Evolutionary conservation across 2,113 vertebrate species (phyloP).

Genomic region (Oriolus oriolus): DNA sequence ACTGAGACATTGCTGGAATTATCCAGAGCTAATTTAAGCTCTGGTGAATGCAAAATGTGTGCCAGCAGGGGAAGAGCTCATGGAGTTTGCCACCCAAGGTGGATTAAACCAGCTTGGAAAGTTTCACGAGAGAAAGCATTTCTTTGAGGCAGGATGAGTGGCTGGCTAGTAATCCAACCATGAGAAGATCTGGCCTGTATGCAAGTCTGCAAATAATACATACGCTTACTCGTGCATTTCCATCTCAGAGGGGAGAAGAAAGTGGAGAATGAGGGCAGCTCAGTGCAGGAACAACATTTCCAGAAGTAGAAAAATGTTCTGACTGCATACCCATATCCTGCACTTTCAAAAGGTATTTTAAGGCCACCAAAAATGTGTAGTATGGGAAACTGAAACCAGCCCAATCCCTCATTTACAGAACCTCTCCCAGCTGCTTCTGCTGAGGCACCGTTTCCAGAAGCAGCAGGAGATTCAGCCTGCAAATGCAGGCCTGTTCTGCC

Average conservation of each 20-base stretch:
- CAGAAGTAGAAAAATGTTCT: slow-evolving; percentile 11
- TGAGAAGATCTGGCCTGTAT: slow-evolving; percentile 43
- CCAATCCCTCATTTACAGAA: not conserved
- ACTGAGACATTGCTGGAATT: slow-evolving; percentile 46
- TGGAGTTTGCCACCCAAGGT: slow-evolving; percentile 67
- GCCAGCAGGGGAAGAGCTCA: slow-evolving; percentile 47
- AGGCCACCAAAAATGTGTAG: slow-evolving; percentile 29
- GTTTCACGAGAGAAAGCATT: slow-evolving; percentile 49
- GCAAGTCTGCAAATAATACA: slow-evolving; percentile 51
- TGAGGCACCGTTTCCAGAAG: not conserved
- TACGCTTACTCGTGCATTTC: slow-evolving; percentile 10
- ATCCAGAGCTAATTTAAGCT: slow-evolving; percentile 59
- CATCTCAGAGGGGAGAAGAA: slow-evolving; percentile 27
- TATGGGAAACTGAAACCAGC: not conserved
- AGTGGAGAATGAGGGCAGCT: slow-evolving; percentile 34
- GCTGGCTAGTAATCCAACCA: slow-evolving; percentile 60
- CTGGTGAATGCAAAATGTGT: slow-evolving; percentile 37
- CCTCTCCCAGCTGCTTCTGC: not conserved
- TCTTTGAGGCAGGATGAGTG: slow-evolving; percentile 43
- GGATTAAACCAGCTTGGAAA: slow-evolving; percentile 68
- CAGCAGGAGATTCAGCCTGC: not conserved
- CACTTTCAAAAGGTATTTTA: slow-evolving; percentile 44
- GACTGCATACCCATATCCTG: slow-evolving; percentile 5
- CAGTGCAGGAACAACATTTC: not conserved
- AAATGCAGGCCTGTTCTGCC: not conserved